Evolutionary conservation across 1,140 invertebrate genomes (phyloP), one percentile per base, ranked within the genome.

Genomic region (Ectropis grisescens): DNA sequence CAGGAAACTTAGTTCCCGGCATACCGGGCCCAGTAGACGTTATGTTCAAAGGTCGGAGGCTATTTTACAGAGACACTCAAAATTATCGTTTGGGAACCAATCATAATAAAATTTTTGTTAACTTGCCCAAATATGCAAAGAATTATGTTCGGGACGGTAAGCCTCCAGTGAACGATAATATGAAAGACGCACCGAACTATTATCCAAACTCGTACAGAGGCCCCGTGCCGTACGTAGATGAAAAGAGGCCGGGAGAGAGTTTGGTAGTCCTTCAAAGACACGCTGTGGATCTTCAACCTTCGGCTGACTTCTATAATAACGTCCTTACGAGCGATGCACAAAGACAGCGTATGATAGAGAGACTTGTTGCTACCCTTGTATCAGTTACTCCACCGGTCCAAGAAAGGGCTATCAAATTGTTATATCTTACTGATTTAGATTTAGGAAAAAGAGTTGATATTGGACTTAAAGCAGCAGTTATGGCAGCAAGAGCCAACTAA

Each of bases 181-280:
- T 90, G 85, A 88, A 78, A 42, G 91, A 90, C 29, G 90, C 91
- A 5, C 96, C 95, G 2, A 96, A 96, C 74, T 97, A 97, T 65
- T 95, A 86, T 76, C 96, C 96, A 0, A 97, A 97, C 75, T 95
- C 93, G 40, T 98, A 96, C 67, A 78, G 75, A 33, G 94, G 94
- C 0, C 93, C 93, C 0, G 58, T 83, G n/a, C 84, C 85, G 22
- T 66, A 61, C 35, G 53, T 75, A 12, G 61, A 82, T 11, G 22
- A 72, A 69, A 33, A 62, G 58, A 42, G 42, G 51, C 16, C 60
- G 80, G 5, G 47, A 56, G 22, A 78, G 82, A 12, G 43, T 41
- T 47, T 68, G 3, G 52, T 81, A 0, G 48, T 56, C 1, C 29
- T 32, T 0, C 22, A 47, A 8, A 87, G 86, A 7, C 84, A 87